Conservation (phyloP, 2,113 vertebrate genomes). For the Salvator merianae region DNA sequence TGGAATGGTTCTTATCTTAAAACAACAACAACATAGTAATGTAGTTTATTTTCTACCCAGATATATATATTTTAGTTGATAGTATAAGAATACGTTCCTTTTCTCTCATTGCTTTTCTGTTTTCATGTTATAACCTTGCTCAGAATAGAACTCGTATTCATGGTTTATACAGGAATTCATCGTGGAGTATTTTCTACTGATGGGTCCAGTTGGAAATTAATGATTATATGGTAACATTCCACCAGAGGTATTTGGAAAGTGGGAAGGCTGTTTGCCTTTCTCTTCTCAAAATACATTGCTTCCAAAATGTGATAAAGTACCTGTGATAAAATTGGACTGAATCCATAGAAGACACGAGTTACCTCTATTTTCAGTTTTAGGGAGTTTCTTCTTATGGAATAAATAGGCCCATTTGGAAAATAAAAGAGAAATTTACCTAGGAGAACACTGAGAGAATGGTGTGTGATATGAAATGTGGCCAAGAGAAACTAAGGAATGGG, state of each 20-base stretch:
- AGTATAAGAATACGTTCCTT: constrained; percentile 6
- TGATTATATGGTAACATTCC: too few species aligned
- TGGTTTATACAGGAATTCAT: neutral
- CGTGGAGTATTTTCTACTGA: neutral
- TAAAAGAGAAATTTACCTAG: neutral
- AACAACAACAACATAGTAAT: fast-evolving
- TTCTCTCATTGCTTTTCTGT: constrained; percentile 23
- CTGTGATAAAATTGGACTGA: neutral
- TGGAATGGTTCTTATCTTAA: constrained; percentile 29
- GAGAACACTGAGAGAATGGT: neutral
- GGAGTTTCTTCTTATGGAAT: neutral
- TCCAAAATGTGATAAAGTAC: neutral
- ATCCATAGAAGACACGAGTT: neutral
- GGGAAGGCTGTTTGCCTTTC: neutral
- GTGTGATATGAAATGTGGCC: neutral
- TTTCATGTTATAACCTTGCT: neutral
- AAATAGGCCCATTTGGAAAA: neutral
- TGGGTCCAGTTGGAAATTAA: neutral
- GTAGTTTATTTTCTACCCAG: constrained; percentile 6
- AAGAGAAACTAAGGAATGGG: neutral
- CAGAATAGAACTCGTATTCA: neutral
- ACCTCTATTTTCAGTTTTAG: neutral
- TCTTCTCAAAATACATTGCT: neutral
- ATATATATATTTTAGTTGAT: constrained; percentile 39
- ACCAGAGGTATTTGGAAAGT: neutral